These are phyloP conservation scores for Gandaritis pyraliata DNA, from an alignment of 2,888 invertebrate species.

Conservation along the genomic window DNA sequence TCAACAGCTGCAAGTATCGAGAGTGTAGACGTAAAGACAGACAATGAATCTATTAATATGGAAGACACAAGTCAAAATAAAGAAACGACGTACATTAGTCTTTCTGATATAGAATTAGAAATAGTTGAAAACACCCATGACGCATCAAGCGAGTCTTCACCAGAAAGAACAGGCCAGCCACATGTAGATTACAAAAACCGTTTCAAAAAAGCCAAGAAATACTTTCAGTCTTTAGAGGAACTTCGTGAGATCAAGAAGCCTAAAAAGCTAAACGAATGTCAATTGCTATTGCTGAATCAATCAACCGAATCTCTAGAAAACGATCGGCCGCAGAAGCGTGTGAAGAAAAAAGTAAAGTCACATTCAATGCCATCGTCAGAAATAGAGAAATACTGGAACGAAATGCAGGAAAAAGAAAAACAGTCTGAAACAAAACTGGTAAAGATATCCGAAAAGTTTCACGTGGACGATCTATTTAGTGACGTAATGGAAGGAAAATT, in stretches of 20 bases:
- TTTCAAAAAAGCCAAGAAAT: conserved; percentile 77
- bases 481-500: conserved; percentile 78
- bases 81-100: conserved; percentile 64
- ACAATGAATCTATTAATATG: conserved; percentile 54
- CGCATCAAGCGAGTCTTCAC: conserved; percentile 55
- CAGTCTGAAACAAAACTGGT: conserved; percentile 59
- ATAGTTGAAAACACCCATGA: conserved; percentile 68
- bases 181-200: conserved; percentile 74
- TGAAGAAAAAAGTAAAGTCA: conserved; percentile 69
- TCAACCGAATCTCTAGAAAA: conserved; percentile 71
- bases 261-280: conserved; percentile 71
- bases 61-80: conserved; percentile 54
- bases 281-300: conserved; percentile 62
- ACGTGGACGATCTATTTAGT: conserved; percentile 78
- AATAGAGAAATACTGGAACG: conserved; percentile 71
- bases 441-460: conserved; percentile 81
- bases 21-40: conserved; percentile 51
- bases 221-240: conserved; percentile 79
- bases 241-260: conserved; percentile 63
- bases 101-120: conserved; percentile 77
- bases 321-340: conserved; percentile 54
- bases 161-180: conserved; percentile 55
- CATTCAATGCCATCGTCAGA: conserved; percentile 77
- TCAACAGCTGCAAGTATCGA: conserved; percentile 51
- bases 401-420: conserved; percentile 62